A percentile compares a stretch with the other conserved stretches of the same genome.
phyloP scores from a whole-genome alignment of 92 coral and sea anemone genomes.

The Bergia puertoricense region DNA sequence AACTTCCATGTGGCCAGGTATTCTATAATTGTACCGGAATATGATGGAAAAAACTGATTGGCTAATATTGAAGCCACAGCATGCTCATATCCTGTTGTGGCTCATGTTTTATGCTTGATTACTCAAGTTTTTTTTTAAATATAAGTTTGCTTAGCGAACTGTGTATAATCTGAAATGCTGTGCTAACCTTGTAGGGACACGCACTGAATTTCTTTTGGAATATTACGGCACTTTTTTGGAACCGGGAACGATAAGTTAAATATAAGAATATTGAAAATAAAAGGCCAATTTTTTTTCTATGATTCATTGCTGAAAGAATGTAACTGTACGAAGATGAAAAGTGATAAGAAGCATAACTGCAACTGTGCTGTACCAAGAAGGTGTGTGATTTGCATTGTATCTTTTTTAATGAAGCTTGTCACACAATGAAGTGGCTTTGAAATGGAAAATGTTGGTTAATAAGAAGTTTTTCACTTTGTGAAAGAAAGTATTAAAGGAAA shows the following conservation, averaged over 20 bases:
- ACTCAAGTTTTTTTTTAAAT: constrained; percentile 1
- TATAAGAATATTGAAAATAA: constrained; percentile 3
- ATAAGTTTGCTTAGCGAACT: constrained; percentile 7
- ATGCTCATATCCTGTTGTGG: not conserved
- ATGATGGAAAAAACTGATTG: not conserved
- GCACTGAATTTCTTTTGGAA: constrained; percentile 7
- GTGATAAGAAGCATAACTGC: constrained; percentile 7
- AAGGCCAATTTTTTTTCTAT: not conserved
- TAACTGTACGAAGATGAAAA: constrained; percentile 1
- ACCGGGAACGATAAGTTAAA: constrained; percentile 1
- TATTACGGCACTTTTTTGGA: constrained; percentile 7
- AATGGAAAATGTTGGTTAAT: constrained; percentile 11
- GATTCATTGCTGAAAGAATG: constrained; percentile 7
- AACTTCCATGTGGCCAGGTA: constrained; percentile 6
- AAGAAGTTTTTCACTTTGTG: constrained; percentile 12
- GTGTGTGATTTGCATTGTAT: constrained; percentile 11
- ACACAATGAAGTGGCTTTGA: constrained; percentile 3
- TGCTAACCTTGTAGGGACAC: constrained; percentile 9
- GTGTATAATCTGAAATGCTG: constrained; percentile 7
- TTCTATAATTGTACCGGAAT: not conserved
- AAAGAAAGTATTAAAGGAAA: constrained; percentile 7
- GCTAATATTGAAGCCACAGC: not conserved
- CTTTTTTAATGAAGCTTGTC: constrained; percentile 6
- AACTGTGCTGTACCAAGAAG: not conserved
- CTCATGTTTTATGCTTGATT: not conserved